Evolutionary conservation across 2,113 vertebrate species (phyloP), one percentile per base, ranked within the genome.

Genomic region (Megaptera novaeangliae): DNA sequence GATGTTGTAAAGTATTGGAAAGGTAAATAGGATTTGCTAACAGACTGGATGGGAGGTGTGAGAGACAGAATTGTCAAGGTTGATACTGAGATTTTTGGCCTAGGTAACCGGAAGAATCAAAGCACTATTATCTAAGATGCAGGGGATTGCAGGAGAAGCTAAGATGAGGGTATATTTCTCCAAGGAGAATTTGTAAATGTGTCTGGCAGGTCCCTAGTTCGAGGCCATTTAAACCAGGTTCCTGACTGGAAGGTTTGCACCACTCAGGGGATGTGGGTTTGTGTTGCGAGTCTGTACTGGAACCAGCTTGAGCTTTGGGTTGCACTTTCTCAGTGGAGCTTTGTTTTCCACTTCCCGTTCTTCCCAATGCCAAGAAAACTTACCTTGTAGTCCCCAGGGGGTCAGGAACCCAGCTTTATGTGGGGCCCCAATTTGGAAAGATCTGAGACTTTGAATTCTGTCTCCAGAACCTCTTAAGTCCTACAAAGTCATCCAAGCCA

Each of bases 1-100:
- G 7, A 99, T 99, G 98, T 23, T 3, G 25, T 21, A 29, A 39
- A 66, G 20, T 6, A 27, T 46, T 34, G 27, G 64, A 52, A 57
- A 10, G 20, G 31, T 25, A 27, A 46, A 23, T 5, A n/a, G 21
- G 31, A 9, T 77, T 31, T 81, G 13, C 63, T 10, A 44, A 36
- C 8, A 69, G 29, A 27, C 20, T 39, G 14, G 55, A 61, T 44
- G n/a, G 36, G 3, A n/a, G 15, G 25, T 61, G 36, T 49, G 64
- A 44, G 36, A 69, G 52, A 63, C 41, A 72, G 23, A 94, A 29
- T 25, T 41, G 18, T 63, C n/a, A 61, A 44, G 83, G 84, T 49
- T 46, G 17, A 72, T 5, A 29, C n/a, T 41, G 36, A 77, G 36
- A n/a, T 83, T 31, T 59, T 36, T 80, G 34, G 34, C 49, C 49